phyloP scores from a whole-genome alignment of 2,113 vertebrate genomes.

The Phrynosoma platyrhinos region DNA sequence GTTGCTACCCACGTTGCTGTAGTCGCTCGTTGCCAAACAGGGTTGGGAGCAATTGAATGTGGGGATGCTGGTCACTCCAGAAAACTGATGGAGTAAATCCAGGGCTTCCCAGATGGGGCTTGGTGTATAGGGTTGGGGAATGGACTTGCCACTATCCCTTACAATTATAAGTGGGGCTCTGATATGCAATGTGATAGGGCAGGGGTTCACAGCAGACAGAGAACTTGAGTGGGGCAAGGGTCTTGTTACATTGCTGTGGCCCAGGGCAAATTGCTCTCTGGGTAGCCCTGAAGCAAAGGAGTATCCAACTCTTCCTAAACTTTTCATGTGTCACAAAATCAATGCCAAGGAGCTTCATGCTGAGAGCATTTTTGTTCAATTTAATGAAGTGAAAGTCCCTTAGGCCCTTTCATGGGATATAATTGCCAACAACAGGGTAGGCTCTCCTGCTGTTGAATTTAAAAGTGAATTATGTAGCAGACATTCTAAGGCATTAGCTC shows the following conservation, averaged over 20 bases:
- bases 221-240: background rate
- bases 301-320: background rate
- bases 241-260: background rate
- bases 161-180: background rate
- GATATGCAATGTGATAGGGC: background rate
- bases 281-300: background rate
- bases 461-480: constrained; percentile 24
- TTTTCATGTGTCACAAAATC: background rate
- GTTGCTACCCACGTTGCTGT: background rate
- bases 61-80: background rate
- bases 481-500: background rate
- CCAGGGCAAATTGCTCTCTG: background rate
- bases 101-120: too few species aligned
- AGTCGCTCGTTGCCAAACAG: background rate
- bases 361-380: background rate
- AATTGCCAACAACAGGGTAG: background rate
- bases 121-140: too few species aligned
- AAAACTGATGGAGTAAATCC: background rate
- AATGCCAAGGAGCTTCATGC: background rate
- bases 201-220: background rate
- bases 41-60: background rate
- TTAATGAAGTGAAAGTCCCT: background rate
- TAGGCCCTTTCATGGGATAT: background rate
- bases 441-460: constrained; percentile 24
- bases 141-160: too few species aligned